phyloP scores from a whole-genome alignment of 2,797 vertebrate species.

The Dendrocincla fuliginosa region DNA sequence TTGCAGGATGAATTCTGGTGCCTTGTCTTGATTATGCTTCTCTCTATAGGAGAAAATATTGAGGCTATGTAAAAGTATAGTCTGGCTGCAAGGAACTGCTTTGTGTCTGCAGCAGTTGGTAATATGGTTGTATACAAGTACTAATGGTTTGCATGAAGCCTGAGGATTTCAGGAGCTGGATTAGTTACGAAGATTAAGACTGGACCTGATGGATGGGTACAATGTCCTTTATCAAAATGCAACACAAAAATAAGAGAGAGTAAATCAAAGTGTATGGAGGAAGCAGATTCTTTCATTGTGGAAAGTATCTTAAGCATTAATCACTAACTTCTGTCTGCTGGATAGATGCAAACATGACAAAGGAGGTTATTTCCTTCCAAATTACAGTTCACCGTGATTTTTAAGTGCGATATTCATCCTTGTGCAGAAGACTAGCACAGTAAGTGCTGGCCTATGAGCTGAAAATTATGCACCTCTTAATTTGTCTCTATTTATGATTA shows the following conservation, averaged over 20 bases:
- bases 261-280: neutral
- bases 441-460: neutral
- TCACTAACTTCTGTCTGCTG: neutral
- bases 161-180: neutral
- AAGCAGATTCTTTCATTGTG: neutral
- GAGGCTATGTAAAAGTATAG: neutral
- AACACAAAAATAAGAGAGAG: neutral
- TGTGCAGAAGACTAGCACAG: neutral
- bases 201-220: neutral
- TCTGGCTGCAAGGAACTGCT: neutral
- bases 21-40: neutral
- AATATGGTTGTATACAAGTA: neutral
- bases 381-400: neutral
- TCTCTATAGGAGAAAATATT: neutral
- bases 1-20: neutral
- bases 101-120: neutral
- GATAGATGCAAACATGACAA: neutral
- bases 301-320: neutral
- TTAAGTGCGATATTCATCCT: neutral
- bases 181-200: neutral
- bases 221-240: slow-evolving; percentile 5
- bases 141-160: neutral
- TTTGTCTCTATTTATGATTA: slow-evolving; percentile 15
- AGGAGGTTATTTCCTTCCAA: neutral
- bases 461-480: neutral